These are phyloP conservation scores for Psettodes erumei DNA, from an alignment of 2,113 vertebrate genomes.

Conservation along the genomic window DNA sequence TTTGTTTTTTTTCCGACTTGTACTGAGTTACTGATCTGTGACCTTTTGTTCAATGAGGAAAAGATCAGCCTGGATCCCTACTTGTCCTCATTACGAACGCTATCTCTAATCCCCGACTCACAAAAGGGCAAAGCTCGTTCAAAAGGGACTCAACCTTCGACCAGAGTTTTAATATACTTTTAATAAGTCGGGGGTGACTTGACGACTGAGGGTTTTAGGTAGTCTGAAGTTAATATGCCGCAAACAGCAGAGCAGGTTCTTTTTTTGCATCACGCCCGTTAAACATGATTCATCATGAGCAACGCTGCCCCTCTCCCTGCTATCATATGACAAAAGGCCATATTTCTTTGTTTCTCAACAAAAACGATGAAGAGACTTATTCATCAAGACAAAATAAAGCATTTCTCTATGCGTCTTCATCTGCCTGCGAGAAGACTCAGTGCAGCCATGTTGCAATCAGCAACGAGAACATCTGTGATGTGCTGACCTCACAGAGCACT, in stretches of 20 bases:
- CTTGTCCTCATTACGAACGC: slow-evolving; percentile 59
- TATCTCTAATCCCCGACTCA: slow-evolving; percentile 59
- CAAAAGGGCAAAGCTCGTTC: slow-evolving; percentile 56
- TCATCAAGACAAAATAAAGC: slow-evolving; percentile 3
- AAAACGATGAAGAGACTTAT: slow-evolving; percentile 19
- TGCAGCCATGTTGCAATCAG: slow-evolving; percentile 6
- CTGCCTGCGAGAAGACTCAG: not conserved
- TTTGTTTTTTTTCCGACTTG: slow-evolving; percentile 32
- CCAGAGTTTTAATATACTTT: slow-evolving; percentile 1
- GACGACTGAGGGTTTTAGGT: not conserved
- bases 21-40: slow-evolving; percentile 56
- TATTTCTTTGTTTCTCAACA: too few species aligned
- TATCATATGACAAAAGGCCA: too few species aligned
- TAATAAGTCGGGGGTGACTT: slow-evolving; percentile 6
- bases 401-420: slow-evolving; percentile 9
- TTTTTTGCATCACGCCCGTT: not conserved
- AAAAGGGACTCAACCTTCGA: slow-evolving; percentile 32
- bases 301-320: not conserved
- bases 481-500: slow-evolving; percentile 60
- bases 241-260: slow-evolving; percentile 16
- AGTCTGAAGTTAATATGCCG: slow-evolving; percentile 4
- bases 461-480: slow-evolving; percentile 50
- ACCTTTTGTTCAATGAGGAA: slow-evolving; percentile 63
- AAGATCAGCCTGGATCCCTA: slow-evolving; percentile 50
- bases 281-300: slow-evolving; percentile 22